Base-by-base conservation (phyloP, 2,113 vertebrate genomes). In the Eclectus roratus region DNA sequence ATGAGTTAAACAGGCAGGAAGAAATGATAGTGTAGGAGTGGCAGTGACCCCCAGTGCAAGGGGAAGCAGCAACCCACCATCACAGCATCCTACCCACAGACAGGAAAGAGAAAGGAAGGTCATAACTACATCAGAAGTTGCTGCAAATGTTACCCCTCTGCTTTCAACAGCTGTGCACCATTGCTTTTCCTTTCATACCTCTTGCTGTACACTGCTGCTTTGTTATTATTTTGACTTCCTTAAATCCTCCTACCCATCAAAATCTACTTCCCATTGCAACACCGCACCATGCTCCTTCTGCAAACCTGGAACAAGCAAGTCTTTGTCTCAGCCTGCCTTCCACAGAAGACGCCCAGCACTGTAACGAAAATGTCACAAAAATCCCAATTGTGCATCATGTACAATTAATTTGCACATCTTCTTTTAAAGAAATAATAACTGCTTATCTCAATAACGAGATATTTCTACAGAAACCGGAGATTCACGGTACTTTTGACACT, bases 201-300 rank as follows among this genome's bases (percentile, higher is more conserved):
- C 65, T 58, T 55, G 49, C 33, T 10, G 0, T 53, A 73, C 52
- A 31, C 76, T 1, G 1, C 77, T 71, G 47, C 28, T 93, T 85
- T 85, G 53, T 82, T 82, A 37, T 88, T 69, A 35, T 84, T 95
- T 94, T 89, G 64, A 81, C 77, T 88, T 95, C 76, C 85, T 66
- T 37, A 53, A 80, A 53, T 61, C 60, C 82, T 95, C 74, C 88
- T 66, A 78, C 88, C 88, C 46, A 76, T 76, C 70, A 43, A 64
- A 79, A 80, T 17, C 39, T 19, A 77, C 76, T 77, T 60, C 92
- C 44, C 53, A 64, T 44, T 52, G 70, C 81, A 50, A 37, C 33
- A 46, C 56, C 0, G 0, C 73, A 55, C 58, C 58, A 15, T 4
- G 41, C 35, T 85, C 55, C 66, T 84, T 69, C 21, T 44, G 70